Base-by-base conservation (phyloP, 2,888 invertebrate species). In the Diarsia rubi region DNA sequence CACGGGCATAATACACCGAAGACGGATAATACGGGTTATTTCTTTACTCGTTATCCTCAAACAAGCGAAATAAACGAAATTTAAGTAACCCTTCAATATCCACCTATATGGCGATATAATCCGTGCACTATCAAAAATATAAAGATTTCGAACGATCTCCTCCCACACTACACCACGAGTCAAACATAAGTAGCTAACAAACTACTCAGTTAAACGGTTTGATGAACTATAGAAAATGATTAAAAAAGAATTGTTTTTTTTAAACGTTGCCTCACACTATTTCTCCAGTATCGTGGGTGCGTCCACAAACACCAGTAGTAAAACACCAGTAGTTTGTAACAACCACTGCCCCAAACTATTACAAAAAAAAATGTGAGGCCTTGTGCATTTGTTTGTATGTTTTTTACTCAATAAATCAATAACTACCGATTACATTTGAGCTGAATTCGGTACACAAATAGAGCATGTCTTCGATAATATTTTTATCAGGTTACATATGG, bases 101-200 rank as follows among this genome's bases (percentile, higher is more conserved):
- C 62, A 72, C 54, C 71, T 57, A 62, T 42, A 69, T 31, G 65
- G 69, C 44, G 67, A 37, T 75, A 69, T 69, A 60, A 47, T 57
- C 52, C n/a, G 31, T 54, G 62, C 31, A 14, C 69, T 83, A 69
- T 69, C 62, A 69, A 70, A 69, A 82, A 82, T 31, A 59, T 44
- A 44, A 44, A 65, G 8, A 47, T 83, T 83, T 69, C 31, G 42
- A 47, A 16, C 64, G 57, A 47, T 49, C 2, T 31, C 65, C 62
- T 62, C 69, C 72, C 73, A 73, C 72, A 57, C 63, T 49, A 19
- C 21, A 70, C 16, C 21, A 47, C 31, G 47, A 57, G 14, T 59
- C 45, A 54, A 69, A 79, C 49, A 57, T 63, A 42, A 27, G 21
- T 49, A 69, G 45, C 45, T 54, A 82, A 54, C 24, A 62, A 69